phyloP scores from a whole-genome alignment of 2,113 vertebrate species.

The Podarcis raffonei region DNA sequence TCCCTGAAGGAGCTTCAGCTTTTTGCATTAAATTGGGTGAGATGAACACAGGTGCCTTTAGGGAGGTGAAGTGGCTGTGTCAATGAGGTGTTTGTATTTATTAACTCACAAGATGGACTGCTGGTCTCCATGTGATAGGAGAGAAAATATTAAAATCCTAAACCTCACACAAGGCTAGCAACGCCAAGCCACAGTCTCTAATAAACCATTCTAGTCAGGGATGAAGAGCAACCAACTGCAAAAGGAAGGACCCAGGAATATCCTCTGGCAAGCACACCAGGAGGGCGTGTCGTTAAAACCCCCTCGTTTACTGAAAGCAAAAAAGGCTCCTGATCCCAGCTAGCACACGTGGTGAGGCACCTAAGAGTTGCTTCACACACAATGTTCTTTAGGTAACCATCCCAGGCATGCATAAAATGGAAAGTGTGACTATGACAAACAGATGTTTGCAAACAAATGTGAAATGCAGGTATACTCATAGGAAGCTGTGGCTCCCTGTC shows the following conservation, averaged over 20 bases:
- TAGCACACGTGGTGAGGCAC: not conserved
- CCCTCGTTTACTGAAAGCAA: not conserved
- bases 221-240: conserved; percentile 16
- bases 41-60: conserved; percentile 10
- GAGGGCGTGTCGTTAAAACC: not conserved
- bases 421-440: not conserved
- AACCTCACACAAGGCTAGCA: not conserved
- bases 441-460: not conserved
- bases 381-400: not conserved
- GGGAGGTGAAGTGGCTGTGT: not conserved
- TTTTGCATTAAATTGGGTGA: not conserved
- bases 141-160: not conserved
- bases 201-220: not conserved
- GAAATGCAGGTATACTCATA: not conserved
- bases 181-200: not conserved
- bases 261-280: not conserved
- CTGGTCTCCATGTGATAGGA: not conserved
- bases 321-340: not conserved
- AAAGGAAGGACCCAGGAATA: conserved; percentile 1
- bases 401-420: not conserved
- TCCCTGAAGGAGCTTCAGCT: not conserved
- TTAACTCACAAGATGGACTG: conserved; percentile 22
- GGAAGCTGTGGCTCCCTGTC: not conserved
- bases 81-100: not conserved
- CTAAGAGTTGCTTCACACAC: not conserved